Base-by-base conservation (phyloP, 2,113 vertebrate genomes). In the Lagopus muta region DNA sequence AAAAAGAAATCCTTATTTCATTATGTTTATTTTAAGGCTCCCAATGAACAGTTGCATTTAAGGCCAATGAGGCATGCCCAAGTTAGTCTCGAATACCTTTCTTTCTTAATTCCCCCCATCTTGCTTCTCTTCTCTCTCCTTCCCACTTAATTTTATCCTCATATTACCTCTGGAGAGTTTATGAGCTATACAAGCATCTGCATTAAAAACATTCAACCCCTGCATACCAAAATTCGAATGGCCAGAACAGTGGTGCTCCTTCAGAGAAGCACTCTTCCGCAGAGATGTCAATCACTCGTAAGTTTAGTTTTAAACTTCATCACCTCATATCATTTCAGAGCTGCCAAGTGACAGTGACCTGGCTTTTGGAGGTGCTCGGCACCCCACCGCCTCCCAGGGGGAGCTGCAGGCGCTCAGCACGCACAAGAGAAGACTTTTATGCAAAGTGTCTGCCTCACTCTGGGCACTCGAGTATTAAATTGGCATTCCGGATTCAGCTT, bases 401-500 rank as follows among this genome's bases (percentile, higher is more conserved):
- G 50, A 89, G 91, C 91, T 91, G 86, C 94, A 85, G 87, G 93
- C 94, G 32, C 43, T 95, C 4, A 1, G 28, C 8, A 1, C 1
- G 5, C 91, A 84, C 91, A 92, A 87, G 89, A 87, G 71, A 94
- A 92, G 87, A 82, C 94, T 95, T 94, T 94, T 67, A 94, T 67
- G 69, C 55, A 93, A 85, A 89, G 57, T 45, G 55, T 74, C 47
- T 91, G 75, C 89, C 82, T 92, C 60, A 79, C 38, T 91, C 82
- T 69, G 91, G 82, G 94, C 88, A 89, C 52, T 93, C 75, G 83
- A 91, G 91, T 93, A 96, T 93, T 89, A 92, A 96, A 96, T 91
- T 91, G 74, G 92, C 93, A 66, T 66, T 90, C 81, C 74, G 28
- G 75, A 77, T 94, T 74, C 85, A 89, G 50, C 87, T 88, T 85